Evolutionary conservation across 2,888 invertebrate genomes (phyloP).

Genomic region (Ectemnius cavifrons): DNA sequence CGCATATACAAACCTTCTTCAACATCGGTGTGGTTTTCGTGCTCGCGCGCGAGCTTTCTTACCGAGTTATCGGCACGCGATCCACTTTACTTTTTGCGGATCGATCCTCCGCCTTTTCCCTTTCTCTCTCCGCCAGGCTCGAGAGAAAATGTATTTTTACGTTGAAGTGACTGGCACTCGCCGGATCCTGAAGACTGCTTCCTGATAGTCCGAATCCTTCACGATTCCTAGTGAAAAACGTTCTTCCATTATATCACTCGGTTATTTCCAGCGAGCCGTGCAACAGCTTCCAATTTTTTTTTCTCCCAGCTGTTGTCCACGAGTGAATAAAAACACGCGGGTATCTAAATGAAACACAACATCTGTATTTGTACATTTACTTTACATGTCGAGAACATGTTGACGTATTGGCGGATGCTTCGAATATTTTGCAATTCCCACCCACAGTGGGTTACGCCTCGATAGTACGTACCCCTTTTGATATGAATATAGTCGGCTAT

Average conservation of each 20-base stretch:
- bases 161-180: conserved; percentile 18
- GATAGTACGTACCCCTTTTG: too few species aligned
- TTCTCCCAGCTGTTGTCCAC: not conserved
- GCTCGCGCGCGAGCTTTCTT: conserved; percentile 45
- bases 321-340: too few species aligned
- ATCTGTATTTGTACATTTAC: too few species aligned
- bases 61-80: conserved; percentile 54
- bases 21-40: conserved; percentile 46
- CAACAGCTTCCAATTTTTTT: too few species aligned
- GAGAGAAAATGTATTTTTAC: conserved; percentile 50
- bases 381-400: too few species aligned
- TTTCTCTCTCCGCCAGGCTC: too few species aligned
- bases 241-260: conserved; percentile 34
- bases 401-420: too few species aligned
- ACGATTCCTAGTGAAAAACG: conserved; percentile 47
- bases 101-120: too few species aligned
- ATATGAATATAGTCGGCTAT: not conserved
- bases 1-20: conserved; percentile 35
- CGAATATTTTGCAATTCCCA: too few species aligned
- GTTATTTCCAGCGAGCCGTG: conserved; percentile 40
- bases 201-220: conserved; percentile 46
- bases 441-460: too few species aligned
- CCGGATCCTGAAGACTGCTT: conserved; percentile 39
- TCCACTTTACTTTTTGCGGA: conserved; percentile 12
- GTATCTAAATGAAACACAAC: too few species aligned